These are phyloP conservation scores for Tiliacea citrago DNA, from an alignment of 2,888 invertebrate genomes.

Conservation along the genomic window DNA sequence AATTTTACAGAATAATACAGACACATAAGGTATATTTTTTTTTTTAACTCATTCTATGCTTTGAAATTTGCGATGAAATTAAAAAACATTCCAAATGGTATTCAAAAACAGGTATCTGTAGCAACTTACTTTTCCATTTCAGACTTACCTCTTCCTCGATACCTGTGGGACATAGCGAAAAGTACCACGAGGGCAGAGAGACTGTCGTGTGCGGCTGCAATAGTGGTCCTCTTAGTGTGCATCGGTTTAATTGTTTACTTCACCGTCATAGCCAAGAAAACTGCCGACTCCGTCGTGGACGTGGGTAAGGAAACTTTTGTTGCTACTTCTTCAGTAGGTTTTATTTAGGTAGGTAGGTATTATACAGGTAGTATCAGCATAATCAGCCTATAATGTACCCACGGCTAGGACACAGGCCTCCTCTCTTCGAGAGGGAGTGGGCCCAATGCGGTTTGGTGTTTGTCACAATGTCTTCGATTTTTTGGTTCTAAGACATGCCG, in stretches of 20 bases:
- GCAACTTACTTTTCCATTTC: conserved; percentile 61
- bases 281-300: conserved; percentile 50
- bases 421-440: background rate
- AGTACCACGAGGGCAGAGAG: conserved; percentile 81
- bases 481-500: no score
- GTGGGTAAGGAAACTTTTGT: conserved; percentile 63
- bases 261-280: conserved; percentile 57
- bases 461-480: background rate
- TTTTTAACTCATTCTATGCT: background rate
- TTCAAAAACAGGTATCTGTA: background rate
- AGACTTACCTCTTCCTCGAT: conserved; percentile 79
- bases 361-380: no score
- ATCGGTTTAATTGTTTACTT: conserved; percentile 72
- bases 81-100: background rate
- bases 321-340: background rate
- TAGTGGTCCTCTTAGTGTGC: conserved; percentile 74
- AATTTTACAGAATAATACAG: conserved; percentile 3
- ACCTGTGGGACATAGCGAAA: conserved; percentile 78
- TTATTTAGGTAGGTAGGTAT: background rate
- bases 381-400: background rate
- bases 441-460: background rate
- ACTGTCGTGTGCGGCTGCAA: conserved; percentile 75
- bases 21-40: background rate
- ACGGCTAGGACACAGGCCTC: background rate
- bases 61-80: background rate